These are phyloP conservation scores for Nannospalax galili DNA, from an alignment of 2,113 vertebrate genomes.

Conservation along the genomic window DNA sequence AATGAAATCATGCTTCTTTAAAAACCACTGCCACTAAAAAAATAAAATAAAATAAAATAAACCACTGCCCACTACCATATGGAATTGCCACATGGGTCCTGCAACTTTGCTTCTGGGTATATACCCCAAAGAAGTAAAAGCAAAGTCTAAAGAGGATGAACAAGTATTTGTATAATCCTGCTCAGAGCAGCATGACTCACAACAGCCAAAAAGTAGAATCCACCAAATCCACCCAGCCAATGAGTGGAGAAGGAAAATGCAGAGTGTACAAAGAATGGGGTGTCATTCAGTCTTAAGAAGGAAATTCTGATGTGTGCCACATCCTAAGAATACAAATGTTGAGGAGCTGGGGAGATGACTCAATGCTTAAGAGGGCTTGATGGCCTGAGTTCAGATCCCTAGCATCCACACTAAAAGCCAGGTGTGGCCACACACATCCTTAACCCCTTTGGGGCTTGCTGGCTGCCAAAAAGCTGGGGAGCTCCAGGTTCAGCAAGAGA, in stretches of 20 bases:
- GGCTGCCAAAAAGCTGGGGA: not conserved
- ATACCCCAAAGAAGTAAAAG: not conserved
- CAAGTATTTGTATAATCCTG: not conserved
- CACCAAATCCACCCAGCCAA: not conserved
- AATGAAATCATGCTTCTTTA: not conserved
- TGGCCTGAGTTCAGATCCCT: not conserved
- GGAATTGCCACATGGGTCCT: not conserved
- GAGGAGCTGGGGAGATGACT: not conserved
- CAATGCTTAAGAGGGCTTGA: not conserved
- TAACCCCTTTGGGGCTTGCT: not conserved
- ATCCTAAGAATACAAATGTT: not conserved
- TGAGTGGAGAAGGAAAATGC: not conserved
- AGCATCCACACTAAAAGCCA: not conserved
- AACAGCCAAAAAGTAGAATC: not conserved
- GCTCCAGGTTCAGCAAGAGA: not conserved
- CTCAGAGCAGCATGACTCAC: not conserved
- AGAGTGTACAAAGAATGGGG: not conserved
- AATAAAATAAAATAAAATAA: too few species aligned
- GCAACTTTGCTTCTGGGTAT: not conserved
- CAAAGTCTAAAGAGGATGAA: not conserved
- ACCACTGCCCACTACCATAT: not conserved
- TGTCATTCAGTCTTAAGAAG: not conserved
- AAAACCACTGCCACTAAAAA: too few species aligned
- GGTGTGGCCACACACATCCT: not conserved
- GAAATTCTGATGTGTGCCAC: not conserved